Evolutionary conservation across 2,888 invertebrate species (phyloP), one percentile per base, ranked within the genome.

Genomic region (Ditula angustiorana): DNA sequence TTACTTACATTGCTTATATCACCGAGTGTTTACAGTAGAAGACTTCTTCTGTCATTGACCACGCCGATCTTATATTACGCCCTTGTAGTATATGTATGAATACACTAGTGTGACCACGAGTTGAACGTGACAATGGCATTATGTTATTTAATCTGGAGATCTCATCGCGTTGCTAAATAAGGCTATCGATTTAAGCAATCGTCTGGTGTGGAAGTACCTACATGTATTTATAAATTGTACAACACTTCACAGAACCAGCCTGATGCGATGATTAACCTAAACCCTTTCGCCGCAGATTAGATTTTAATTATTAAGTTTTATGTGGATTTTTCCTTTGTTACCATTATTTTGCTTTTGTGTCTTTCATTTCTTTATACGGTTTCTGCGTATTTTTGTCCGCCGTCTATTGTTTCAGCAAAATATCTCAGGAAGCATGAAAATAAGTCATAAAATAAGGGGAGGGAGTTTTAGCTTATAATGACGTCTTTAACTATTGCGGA

Each of bases 11-110:
- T 26, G 64, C 58, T 69, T 67, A 62, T 64, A 64, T 58, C 58
- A 41, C 33, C 24, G 24, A 35, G 10, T 75, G 73, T 78, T 76
- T 72, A 75, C 71, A 70, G 68, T 63, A 60, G 46, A 64, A 69
- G 70, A 69, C 71, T 61, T 49, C 61, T 65, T 44, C 70, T 73
- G 74, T 73, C 72, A 75, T 74, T 74, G 73, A 74, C 73, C 74
- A 44, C 35, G 28, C 33, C 59, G 16, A 21, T 19, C 16, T 19
- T 10, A 16, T 19, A 5, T 19, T 41, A 41, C 19, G 19, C 30
- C 3, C 4, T 13, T 3, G 2, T 41, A 41, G 16, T 41, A 16
- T 26, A 49, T 2, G 10, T 19, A 21, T 7, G 11, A 30, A 26
- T n/a, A n/a, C n/a, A n/a, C 8, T 10, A 47, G 30, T 61, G 13